A percentile compares a stretch with the other conserved stretches of the same genome.
Evolutionary conservation across 2,113 vertebrate genomes (phyloP).

Genomic region (Piliocolobus tephrosceles): DNA sequence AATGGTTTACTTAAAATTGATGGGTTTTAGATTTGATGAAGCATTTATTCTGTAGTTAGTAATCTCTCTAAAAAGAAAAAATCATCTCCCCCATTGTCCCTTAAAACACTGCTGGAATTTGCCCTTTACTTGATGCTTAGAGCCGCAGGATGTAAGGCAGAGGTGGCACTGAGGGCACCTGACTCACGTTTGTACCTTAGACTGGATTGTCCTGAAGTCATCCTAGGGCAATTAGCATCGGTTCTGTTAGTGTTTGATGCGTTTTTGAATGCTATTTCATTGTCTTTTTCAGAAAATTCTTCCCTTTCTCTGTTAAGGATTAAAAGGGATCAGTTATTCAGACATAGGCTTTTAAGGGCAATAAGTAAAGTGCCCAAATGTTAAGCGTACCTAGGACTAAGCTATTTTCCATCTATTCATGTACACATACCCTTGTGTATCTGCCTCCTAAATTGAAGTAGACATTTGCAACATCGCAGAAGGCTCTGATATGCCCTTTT

Average conservation of each 20-base stretch:
- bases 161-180: background rate
- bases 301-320: background rate
- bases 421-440: too few species aligned
- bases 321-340: background rate
- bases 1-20: background rate
- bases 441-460: background rate
- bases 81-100: background rate
- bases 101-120: background rate
- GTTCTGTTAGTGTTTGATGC: background rate
- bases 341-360: background rate
- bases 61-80: background rate
- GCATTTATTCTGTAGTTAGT: background rate
- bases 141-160: background rate
- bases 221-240: rapidly evolving
- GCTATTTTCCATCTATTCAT: background rate
- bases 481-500: background rate
- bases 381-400: background rate
- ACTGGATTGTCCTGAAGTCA: too few species aligned
- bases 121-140: background rate
- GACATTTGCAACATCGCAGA: rapidly evolving
- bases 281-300: background rate
- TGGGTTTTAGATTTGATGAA: background rate
- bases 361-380: background rate
- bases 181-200: background rate
- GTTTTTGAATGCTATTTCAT: background rate